Base-by-base conservation (phyloP, 1,140 invertebrate species). In the Bombus balteatus region DNA sequence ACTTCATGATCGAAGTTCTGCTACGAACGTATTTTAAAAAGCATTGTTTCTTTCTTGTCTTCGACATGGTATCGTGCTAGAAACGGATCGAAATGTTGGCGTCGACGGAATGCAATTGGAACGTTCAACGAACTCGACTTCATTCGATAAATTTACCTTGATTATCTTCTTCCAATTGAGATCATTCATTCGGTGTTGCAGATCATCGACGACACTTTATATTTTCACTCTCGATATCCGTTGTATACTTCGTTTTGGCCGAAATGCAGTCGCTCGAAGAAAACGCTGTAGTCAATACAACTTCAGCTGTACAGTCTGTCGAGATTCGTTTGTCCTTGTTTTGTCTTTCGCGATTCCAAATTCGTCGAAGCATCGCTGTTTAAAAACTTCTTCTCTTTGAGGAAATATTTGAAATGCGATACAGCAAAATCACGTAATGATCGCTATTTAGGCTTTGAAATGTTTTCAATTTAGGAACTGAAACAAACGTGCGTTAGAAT, bases 251-350 rank as follows among this genome's bases (percentile, higher is more conserved):
- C 37, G 65, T 87, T 78, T 90, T 76, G 0, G 32, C 62, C 77
- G 34, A 85, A 90, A 85, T 78, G 66, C 41, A 84, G 73, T 70
- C 34, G n/a, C 53, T 62, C 81, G 62, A 83, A 87, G 85, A 71
- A 90, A 89, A 87, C 78, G 53, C 73, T 82, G 79, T 82, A 81
- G 92, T 93, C 92, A 93, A 93, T 93, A 93, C 85, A 92, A 93
- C 87, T 91, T 81, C 91, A 78, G 87, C 74, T 87, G 83, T 88
- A 92, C 89, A 92, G 91, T 92, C 88, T 72, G 83, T 87, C 57
- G 81, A 91, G 28, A 83, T 88, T 85, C 72, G 75, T 88, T 90
- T 91, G 90, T 91, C 88, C 77, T 39, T 34, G 65, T n/a, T 62
- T 39, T 65, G 83, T 68, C 39, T 68, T 39, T 25, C 80, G 72